Evolutionary conservation across 2,797 vertebrate genomes (phyloP), one percentile per base, ranked within the genome.

Genomic region (Labroides dimidiatus): DNA sequence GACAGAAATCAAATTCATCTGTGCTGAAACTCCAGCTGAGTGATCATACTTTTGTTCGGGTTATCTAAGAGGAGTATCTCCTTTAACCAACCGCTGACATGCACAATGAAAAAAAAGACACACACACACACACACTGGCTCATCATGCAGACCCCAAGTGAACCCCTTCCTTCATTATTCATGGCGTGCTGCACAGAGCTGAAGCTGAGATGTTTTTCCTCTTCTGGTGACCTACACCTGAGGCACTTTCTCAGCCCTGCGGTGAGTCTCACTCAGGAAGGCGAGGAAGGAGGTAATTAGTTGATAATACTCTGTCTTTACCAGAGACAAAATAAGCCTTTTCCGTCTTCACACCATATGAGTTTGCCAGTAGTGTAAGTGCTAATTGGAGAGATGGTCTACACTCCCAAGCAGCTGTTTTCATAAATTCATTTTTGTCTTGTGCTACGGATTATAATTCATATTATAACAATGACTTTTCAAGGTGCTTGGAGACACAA

Each of bases 61-160:
- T 80, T 44, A 72, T 63, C 59, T 20, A 42, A 57, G 44, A 69
- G 65, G 81, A 87, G 85, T 78, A 85, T 77, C 59, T 49, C 6
- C 20, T 50, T 87, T 82, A 78, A 85, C 84, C 77, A 79, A 45
- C 69, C 36, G 2, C 48, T 6, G 39, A 60, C 60, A 20, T 11
- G 27, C 44, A 58, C 64, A 51, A 27, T 3, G 6, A 27, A 27
- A 27, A 27, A 3, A 27, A 12, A 16, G 50, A 58, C 56, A 72
- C 8, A 21, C 27, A 36, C 11, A 42, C 12, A 27, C 30, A 39
- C 48, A 27, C 15, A 10, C 59, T 14, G 1, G 8, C 30, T 43
- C 45, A 45, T 9, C 47, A 62, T 11, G 47, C 33, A 42, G 49
- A 43, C 42, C 45, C 17, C 44, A 39, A 69, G 21, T 24, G 7